Evolutionary conservation across 2,113 vertebrate genomes (phyloP).

Genomic region (Montifringilla adamsi): DNA sequence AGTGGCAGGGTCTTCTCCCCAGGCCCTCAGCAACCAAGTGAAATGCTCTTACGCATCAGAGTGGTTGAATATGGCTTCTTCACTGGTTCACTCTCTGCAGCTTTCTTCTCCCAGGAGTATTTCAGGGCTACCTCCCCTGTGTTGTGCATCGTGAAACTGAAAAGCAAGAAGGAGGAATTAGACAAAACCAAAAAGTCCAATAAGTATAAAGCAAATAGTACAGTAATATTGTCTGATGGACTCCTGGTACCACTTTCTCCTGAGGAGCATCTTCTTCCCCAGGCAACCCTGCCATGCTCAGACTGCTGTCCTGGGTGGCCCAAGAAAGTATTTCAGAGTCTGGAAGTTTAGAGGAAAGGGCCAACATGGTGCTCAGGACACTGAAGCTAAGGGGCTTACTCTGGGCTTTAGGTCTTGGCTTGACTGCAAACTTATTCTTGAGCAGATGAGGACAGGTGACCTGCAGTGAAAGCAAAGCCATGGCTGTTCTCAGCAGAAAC

Average conservation of each 20-base stretch:
- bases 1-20: too few species aligned
- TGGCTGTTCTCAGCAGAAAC: background rate
- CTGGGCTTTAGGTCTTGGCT: background rate
- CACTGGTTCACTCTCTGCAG: slow-evolving; percentile 26
- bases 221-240: background rate
- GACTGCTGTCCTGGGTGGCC: background rate
- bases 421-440: background rate
- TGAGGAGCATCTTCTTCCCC: background rate
- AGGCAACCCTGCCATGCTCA: background rate
- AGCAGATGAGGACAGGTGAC: background rate
- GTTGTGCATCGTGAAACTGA: slow-evolving; percentile 75
- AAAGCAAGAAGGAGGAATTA: background rate
- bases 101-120: slow-evolving; percentile 74
- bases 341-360: background rate
- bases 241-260: background rate
- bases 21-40: too few species aligned
- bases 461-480: background rate
- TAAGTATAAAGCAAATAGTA: background rate
- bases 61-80: background rate
- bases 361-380: background rate
- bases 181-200: background rate
- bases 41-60: background rate
- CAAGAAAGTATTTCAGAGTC: background rate
- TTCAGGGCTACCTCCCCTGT: slow-evolving; percentile 76
- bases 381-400: background rate